Percentiles rank a stretch among this genome's conserved stretches.
phyloP scores from a whole-genome alignment of 2,113 vertebrate genomes.

The Pangasianodon hypophthalmus region DNA sequence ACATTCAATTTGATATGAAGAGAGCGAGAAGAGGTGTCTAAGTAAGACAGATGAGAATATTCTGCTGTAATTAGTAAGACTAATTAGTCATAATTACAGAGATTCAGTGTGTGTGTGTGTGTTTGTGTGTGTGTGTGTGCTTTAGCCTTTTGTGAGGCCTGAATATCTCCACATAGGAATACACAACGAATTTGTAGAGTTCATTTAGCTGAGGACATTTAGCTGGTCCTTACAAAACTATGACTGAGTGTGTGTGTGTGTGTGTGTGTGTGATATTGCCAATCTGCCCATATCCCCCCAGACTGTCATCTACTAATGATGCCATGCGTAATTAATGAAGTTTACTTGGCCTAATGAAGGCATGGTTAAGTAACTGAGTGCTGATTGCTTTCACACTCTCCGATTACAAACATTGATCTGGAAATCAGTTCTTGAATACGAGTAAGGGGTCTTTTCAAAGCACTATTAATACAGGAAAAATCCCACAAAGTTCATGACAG shows the following conservation, averaged over 20 bases:
- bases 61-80: constrained; percentile 42
- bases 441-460: not conserved
- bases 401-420: not conserved
- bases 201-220: not conserved
- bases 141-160: not conserved
- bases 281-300: constrained; percentile 15
- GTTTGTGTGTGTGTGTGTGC: not conserved
- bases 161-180: not conserved
- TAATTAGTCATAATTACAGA: constrained; percentile 37
- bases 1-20: not conserved
- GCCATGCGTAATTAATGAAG: constrained; percentile 43
- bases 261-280: not conserved
- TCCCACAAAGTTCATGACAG: not conserved
- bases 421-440: not conserved
- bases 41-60: constrained; percentile 33
- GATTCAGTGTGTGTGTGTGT: constrained; percentile 14
- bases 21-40: constrained; percentile 23
- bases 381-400: constrained; percentile 25
- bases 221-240: not conserved
- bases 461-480: not conserved
- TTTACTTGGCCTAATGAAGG: constrained; percentile 47
- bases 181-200: not conserved
- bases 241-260: not conserved
- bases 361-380: constrained; percentile 16
- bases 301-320: constrained; percentile 25